A percentile compares a stretch with the other conserved stretches of the same genome.
These are phyloP conservation scores for Cebidichthys violaceus DNA, from an alignment of 2,113 vertebrate species.

Conservation along the genomic window DNA sequence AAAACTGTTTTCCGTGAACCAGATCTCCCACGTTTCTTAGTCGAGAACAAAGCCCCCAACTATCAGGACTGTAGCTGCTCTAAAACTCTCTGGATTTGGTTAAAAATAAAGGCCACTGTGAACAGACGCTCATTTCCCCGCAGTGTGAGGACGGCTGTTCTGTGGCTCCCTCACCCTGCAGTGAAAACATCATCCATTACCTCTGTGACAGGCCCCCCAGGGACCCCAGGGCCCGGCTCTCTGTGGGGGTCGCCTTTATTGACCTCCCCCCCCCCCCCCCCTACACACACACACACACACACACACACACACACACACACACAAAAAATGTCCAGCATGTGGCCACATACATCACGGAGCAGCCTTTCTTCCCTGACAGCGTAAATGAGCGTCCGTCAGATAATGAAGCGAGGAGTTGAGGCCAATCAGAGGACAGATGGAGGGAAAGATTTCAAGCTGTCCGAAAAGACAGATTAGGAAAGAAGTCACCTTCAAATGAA, in stretches of 20 bases:
- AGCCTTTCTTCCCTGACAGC: slow-evolving; percentile 66
- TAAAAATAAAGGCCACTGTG: slow-evolving; percentile 31
- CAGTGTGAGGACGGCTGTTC: slow-evolving; percentile 72
- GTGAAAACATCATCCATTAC: slow-evolving; percentile 94
- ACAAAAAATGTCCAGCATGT: slow-evolving; percentile 54
- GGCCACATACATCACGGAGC: slow-evolving; percentile 79
- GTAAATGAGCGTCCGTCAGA: slow-evolving; percentile 70
- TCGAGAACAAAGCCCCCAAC: background rate
- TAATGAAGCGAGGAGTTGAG: slow-evolving; percentile 38
- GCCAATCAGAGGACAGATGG: slow-evolving; percentile 34
- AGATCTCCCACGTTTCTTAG: background rate
- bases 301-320: background rate
- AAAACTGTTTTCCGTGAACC: background rate
- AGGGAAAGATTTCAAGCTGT: background rate
- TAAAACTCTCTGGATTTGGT: slow-evolving; percentile 22
- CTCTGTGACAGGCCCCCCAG: slow-evolving; percentile 82
- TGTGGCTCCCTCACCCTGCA: slow-evolving; percentile 82
- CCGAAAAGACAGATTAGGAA: background rate
- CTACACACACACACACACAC: background rate
- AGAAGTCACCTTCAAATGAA: background rate
- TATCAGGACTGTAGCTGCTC: background rate
- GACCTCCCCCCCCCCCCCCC: slow-evolving; percentile 49
- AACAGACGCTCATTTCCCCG: slow-evolving; percentile 75
- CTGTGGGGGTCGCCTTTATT: slow-evolving; percentile 84
- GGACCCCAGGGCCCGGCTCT: slow-evolving; percentile 75